Base-by-base conservation (phyloP, 2,113 vertebrate genomes). In the Nasalis larvatus region DNA sequence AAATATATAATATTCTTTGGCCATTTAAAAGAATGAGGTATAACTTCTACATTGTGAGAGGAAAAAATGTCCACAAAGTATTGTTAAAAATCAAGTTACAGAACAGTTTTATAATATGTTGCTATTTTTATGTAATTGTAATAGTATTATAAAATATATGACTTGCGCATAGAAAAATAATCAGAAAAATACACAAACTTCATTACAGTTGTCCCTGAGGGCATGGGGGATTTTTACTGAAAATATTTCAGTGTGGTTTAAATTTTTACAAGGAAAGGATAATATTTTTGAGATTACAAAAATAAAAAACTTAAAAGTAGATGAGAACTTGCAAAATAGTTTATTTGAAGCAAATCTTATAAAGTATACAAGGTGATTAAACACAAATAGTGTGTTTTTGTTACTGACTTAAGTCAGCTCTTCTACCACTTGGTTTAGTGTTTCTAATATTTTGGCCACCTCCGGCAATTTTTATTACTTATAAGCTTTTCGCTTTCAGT, bases 281-380 rank as follows among this genome's bases (percentile, higher is more conserved):
- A 74, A 37, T 78, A 74, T 87, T 96, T 97, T 94, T 82, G 40
- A 92, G 94, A 74, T 81, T 45, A 77, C 68, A 77, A 94, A 81
- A 83, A 66, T 68, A 88, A 89, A 71, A 88, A 89, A 71, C 60
- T 88, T 77, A 56, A 84, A 86, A 69, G 18, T n/a, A 56, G 74
- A 0, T 45, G 11, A 86, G 76, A 96, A 60, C 25, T 84, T 87
- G 30, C n/a, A 90, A 74, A 92, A 30, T 13, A 60, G 74, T 82
- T 32, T n/a, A 58, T 82, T n/a, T 88, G 94, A 95, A 86, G 81
- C n/a, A 87, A 87, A 90, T 92, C 45, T 83, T 69, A 18, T 73
- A 56, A 95, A 84, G 35, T 40, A 40, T 37, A 52, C 37, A 66
- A 89, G 52, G n/a, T 52, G 76, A 89, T 86, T 86, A 90, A 93